Evolutionary conservation across 2,113 vertebrate species (phyloP).

Genomic region (Antechinus stuartii): DNA sequence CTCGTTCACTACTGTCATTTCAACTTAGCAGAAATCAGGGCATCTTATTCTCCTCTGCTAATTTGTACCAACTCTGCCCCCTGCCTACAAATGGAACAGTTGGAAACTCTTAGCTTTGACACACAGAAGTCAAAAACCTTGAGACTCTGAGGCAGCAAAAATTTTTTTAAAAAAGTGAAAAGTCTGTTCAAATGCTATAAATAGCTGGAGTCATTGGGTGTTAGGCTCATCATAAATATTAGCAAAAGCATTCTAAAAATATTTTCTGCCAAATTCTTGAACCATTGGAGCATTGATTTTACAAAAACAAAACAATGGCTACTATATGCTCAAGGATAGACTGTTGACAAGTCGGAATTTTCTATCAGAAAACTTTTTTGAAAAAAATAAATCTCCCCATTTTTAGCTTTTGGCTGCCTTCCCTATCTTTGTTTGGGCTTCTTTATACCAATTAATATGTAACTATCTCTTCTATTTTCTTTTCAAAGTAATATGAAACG

Average conservation of each 20-base stretch:
- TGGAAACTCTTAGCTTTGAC: slow-evolving; percentile 45
- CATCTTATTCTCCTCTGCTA: neutral
- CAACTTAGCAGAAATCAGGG: neutral
- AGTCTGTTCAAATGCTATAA: slow-evolving; percentile 65
- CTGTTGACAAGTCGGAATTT: slow-evolving; percentile 55
- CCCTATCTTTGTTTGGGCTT: slow-evolving; percentile 61
- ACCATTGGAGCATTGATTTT: slow-evolving; percentile 54
- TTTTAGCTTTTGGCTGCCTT: slow-evolving; percentile 35
- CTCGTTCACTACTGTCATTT: neutral
- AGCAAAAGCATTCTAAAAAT: slow-evolving; percentile 74
- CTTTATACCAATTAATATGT: slow-evolving; percentile 65
- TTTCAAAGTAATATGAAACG: slow-evolving; percentile 63
- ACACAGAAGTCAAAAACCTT: slow-evolving; percentile 46
- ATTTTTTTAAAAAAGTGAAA: neutral
- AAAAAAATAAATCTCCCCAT: slow-evolving; percentile 25
- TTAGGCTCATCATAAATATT: slow-evolving; percentile 68
- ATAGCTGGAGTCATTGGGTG: slow-evolving; percentile 43
- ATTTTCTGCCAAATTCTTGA: slow-evolving; percentile 48
- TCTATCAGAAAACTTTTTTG: slow-evolving; percentile 28
- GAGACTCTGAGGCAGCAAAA: slow-evolving; percentile 36
- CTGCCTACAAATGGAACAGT: slow-evolving; percentile 31
- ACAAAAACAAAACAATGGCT: slow-evolving; percentile 57
- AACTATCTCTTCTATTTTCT: slow-evolving; percentile 50
- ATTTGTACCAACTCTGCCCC: slow-evolving; percentile 30
- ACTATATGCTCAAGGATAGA: slow-evolving; percentile 58